Percentiles rank a stretch among this genome's conserved stretches.
Evolutionary conservation across 1,140 invertebrate genomes (phyloP).

Genomic region (Papilio machaon): DNA sequence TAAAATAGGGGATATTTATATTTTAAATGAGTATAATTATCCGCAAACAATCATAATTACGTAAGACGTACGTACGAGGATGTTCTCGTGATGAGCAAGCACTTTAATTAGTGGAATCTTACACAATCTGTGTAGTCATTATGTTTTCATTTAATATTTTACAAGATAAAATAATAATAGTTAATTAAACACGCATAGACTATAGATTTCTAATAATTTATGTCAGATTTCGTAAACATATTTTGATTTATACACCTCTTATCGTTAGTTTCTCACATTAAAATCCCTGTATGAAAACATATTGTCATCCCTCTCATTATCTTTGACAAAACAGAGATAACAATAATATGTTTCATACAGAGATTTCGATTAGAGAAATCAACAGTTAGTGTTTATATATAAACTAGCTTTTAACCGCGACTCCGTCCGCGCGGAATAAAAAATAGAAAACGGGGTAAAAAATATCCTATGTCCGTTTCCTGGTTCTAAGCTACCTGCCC

Average conservation of each 20-base stretch:
- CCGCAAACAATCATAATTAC: constrained; percentile 9
- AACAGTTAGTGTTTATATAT: no score
- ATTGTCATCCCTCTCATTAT: no score
- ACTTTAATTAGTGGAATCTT: constrained; percentile 11
- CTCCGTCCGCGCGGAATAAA: no score
- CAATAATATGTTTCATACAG: no score
- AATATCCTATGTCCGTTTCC: no score
- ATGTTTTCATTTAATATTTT: not conserved
- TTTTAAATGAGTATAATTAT: constrained; percentile 18
- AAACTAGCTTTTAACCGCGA: no score
- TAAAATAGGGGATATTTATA: not conserved
- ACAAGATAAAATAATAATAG: not conserved
- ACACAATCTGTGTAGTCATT: constrained; percentile 8
- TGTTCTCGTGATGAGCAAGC: constrained; percentile 1
- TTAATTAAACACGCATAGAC: not conserved
- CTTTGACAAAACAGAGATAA: no score
- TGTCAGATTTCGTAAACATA: not conserved
- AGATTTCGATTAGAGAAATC: no score
- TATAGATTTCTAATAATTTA: not conserved
- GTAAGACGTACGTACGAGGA: constrained; percentile 4
- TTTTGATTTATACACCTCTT: not conserved
- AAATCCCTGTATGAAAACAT: no score
- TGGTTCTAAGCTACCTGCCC: no score
- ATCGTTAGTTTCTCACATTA: no score
- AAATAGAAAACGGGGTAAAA: no score